Evolutionary conservation across 2,888 invertebrate genomes (phyloP), one percentile per base, ranked within the genome.

Genomic region (Drosophila demipolita): DNA sequence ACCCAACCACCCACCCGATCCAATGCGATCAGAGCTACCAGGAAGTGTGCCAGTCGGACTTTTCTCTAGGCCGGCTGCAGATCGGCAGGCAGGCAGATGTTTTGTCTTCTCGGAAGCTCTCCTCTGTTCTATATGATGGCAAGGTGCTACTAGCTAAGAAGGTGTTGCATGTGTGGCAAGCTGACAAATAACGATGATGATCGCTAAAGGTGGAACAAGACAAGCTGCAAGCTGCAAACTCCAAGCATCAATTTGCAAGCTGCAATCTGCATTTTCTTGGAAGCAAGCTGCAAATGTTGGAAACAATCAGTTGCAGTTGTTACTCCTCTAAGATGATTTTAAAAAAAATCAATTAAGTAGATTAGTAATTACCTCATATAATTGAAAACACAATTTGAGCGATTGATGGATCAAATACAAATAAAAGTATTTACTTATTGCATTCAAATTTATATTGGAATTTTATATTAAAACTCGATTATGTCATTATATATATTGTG

Each of bases 81-180:
- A 17, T 63, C 26, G 23, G 8, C 61, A 68, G 50, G 11, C 29
- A 84, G 82, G 85, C 85, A 89, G 89, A 89, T 85, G 89, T 87
- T 72, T 75, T 73, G 59, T 72, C 63, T 87, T 85, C 89, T 87
- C 36, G 68, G 85, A 85, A 85, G 87, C 85, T 89, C 69, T 48
- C 54, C 17, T 8, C 53, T 36, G 2, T 0, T 20, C 45, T 23
- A 33, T 23, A 26, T 64, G 50, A 36, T 53, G 66, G 62, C 68
- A 69, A 73, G 83, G 78, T 86, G 83, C 75, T 32, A 77, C 68
- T 67, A 62, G 53, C 53, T 53, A 15, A 53, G 53, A 53, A 38
- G 66, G 38, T 48, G 49, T 55, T 40, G n/a, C n/a, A 17, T 40
- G 40, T 40, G n/a, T 38, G 59, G 48, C 57, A 61, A 68, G 69